Base-by-base conservation (phyloP, 2,888 invertebrate species). In the Drosophila formosana region DNA sequence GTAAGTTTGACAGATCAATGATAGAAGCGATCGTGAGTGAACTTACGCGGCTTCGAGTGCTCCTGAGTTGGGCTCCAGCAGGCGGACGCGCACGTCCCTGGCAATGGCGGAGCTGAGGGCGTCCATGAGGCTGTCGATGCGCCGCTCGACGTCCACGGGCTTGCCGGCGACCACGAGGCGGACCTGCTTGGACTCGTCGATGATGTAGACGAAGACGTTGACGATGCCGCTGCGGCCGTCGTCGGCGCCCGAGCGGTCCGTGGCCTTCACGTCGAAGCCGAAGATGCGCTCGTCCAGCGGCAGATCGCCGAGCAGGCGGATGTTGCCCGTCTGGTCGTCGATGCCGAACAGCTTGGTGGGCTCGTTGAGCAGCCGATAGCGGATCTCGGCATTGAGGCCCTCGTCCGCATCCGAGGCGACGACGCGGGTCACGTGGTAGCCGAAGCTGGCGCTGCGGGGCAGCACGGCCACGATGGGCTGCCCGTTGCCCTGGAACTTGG, bases 191-290 rank as follows among this genome's bases (percentile, higher is more conserved):
- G 95, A 94, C 85, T 97, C 96, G 75, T 97, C 96, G 55, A 97
- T 92, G 3, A 97, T 95, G 90, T 97, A 97, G 0, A 97, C 97
- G 91, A 97, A 96, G 66, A 97, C 96, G 91, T 97, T 97, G 55
- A 96, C 96, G 75, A 97, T 97, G 51, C 96, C 95, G 7, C 97
- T 97, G 68, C 95, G 95, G 1, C 97, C 97, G 87, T 96, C 96
- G 85, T 96, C 96, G 46, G 96, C 96, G 1, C 97, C 97, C 26
- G 94, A 93, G 64, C 95, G 94, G 90, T 97, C 97, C 0, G 96
- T 97, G 8, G 97, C 97, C 92, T 97, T 97, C 8, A 97, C 96
- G 92, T 97, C 97, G 87, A 97, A 97, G 0, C 97, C 96, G 88
- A 95, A 97, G 45, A 97, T 96, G 73, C 95, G 94, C 0, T 96